These are phyloP conservation scores for Poecilia picta DNA, from an alignment of 2,797 vertebrate species.

Conservation along the genomic window DNA sequence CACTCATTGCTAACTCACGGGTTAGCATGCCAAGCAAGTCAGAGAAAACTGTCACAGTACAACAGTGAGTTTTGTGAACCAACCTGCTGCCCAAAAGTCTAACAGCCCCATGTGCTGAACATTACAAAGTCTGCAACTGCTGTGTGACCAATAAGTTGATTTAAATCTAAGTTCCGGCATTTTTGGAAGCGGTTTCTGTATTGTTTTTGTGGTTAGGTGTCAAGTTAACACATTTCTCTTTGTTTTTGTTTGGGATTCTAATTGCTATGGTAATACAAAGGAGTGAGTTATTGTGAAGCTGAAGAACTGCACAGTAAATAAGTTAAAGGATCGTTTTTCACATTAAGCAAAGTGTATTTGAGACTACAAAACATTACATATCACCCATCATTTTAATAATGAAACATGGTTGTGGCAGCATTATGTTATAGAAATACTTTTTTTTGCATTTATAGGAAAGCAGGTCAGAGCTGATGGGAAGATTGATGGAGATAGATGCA, in stretches of 20 bases:
- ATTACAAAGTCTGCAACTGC: constrained; percentile 26
- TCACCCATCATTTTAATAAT: background rate
- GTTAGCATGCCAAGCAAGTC: constrained; percentile 70
- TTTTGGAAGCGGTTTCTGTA: constrained; percentile 7
- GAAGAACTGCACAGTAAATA: too few relatives aligned
- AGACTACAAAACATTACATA: background rate
- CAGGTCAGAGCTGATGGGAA: background rate
- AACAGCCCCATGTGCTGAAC: constrained; percentile 52
- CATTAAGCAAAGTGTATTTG: background rate
- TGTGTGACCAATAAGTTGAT: constrained; percentile 26
- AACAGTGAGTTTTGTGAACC: constrained; percentile 52
- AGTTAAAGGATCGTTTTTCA: too few relatives aligned
- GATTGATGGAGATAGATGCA: background rate
- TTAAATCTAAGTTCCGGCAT: constrained; percentile 15
- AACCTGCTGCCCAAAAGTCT: constrained; percentile 43
- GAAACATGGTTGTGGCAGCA: background rate
- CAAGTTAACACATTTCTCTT: background rate
- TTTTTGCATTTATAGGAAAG: background rate
- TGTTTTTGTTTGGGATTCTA: constrained; percentile 6
- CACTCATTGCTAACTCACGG: constrained; percentile 71
- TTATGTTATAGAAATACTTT: background rate
- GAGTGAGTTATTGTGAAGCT: too few relatives aligned
- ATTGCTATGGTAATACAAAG: too few relatives aligned
- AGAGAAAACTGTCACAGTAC: constrained; percentile 68
- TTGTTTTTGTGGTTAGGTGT: constrained; percentile 11